Evolutionary conservation across 2,797 vertebrate genomes (phyloP).

Genomic region (Emydoidea blandingii): DNA sequence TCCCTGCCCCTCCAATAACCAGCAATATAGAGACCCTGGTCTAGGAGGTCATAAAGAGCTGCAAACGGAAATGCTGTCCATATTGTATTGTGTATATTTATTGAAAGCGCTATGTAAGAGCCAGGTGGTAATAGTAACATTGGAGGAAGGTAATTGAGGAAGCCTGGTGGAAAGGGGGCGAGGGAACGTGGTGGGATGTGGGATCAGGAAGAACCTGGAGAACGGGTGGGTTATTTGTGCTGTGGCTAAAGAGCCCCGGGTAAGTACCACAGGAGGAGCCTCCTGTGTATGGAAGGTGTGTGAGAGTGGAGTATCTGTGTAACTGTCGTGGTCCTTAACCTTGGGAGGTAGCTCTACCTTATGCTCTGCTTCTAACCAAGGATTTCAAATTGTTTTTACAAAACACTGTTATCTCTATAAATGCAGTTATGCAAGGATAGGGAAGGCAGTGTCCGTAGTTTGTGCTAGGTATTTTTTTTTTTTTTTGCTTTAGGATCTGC

Average conservation of each 20-base stretch:
- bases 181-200: not conserved
- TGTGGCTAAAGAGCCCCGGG: not conserved
- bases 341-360: not conserved
- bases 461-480: not conserved
- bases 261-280: not conserved
- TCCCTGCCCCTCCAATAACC: not conserved
- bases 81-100: not conserved
- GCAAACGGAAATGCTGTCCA: not conserved
- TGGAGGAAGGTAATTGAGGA: not conserved
- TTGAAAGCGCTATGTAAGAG: not conserved
- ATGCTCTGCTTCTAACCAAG: not conserved
- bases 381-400: not conserved
- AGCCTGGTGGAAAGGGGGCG: not conserved
- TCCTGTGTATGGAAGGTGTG: not conserved
- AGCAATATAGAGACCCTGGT: not conserved
- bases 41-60: not conserved
- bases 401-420: not conserved
- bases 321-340: not conserved
- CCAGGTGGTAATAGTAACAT: not conserved
- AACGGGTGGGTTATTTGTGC: not conserved
- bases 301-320: not conserved
- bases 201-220: not conserved
- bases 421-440: not conserved
- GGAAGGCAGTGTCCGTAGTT: not conserved
- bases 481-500: not conserved